phyloP scores from a whole-genome alignment of 64 coral and sea anemone genomes.

The Stichodactyla helianthus region DNA sequence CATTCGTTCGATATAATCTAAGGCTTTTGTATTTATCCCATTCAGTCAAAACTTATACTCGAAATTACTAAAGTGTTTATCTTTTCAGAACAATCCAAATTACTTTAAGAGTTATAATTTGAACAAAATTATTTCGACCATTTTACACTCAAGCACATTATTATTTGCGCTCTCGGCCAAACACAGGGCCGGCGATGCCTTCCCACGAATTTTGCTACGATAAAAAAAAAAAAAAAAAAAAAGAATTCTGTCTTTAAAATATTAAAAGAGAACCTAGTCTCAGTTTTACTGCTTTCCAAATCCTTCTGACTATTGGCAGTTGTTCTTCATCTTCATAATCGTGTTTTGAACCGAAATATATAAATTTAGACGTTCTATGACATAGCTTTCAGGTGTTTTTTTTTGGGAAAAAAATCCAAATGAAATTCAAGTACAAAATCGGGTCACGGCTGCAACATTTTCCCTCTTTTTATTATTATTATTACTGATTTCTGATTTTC shows the following conservation, averaged over 20 bases:
- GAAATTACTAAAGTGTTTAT: neutral
- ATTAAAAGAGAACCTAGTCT: neutral
- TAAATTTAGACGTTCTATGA: neutral
- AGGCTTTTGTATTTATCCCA: neutral
- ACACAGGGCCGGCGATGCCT: neutral
- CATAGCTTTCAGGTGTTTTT: neutral
- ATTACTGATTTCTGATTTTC: no score
- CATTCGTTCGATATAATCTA: no score
- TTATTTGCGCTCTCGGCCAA: neutral
- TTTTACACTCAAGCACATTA: no score
- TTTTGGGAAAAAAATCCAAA: neutral
- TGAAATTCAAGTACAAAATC: neutral
- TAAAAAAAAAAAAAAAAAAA: no score
- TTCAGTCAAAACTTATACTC: neutral
- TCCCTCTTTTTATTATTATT: neutral
- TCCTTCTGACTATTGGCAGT: neutral
- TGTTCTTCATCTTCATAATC: neutral
- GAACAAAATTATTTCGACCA: no score
- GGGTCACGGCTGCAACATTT: neutral
- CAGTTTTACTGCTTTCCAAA: neutral
- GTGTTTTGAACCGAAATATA: neutral
- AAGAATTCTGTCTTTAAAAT: neutral
- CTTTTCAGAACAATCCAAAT: no score
- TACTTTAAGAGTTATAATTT: no score
- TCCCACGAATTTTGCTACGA: no score